Evolutionary conservation across 2,113 vertebrate genomes (phyloP), one percentile per base, ranked within the genome.

Genomic region (Silurus glanis): DNA sequence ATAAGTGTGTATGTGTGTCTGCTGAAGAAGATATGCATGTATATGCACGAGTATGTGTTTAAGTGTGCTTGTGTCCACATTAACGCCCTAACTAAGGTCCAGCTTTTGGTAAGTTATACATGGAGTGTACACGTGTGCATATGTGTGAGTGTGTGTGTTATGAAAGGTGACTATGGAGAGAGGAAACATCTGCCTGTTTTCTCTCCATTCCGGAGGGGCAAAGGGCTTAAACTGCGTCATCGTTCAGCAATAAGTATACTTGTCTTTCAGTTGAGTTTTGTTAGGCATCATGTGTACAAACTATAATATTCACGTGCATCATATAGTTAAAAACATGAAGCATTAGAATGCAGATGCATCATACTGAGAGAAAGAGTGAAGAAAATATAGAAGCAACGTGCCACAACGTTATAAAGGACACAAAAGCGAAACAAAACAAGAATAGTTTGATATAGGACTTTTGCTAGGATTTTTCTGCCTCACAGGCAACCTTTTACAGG

Each of bases 171-270:
- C 25, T 75, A 56, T 64, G 80, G 80, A 85, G 87, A 90, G 87
- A 93, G 92, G 93, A 94, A 95, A 94, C 93, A 93, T 94, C 93
- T 93, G 93, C 88, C 87, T 91, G 89, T 82, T 79, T 89, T 79
- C 88, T 86, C 88, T 89, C 83, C 53, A 87, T 47, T 82, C 58
- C 58, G 47, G 80, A 66, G 61, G 61, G 47, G 37, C 23, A 45
- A 82, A 82, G 61, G 80, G 61, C 80, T 19, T 45, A 49, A 66
- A 66, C 21, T 82, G 80, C 80, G 61, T 66, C 80, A 82, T 47
- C 14, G 28, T 45, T 9, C 61, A 66, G 45, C 66, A 47, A 82
- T 82, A 64, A 82, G 47, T 82, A 66, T 45, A 66, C 47, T 25
- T 53, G 64, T 49, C 80, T 25, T 66, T 82, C 21, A 82, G 61